These are phyloP conservation scores for Carterocephalus palaemon DNA, from an alignment of 2,888 invertebrate species.

Conservation along the genomic window DNA sequence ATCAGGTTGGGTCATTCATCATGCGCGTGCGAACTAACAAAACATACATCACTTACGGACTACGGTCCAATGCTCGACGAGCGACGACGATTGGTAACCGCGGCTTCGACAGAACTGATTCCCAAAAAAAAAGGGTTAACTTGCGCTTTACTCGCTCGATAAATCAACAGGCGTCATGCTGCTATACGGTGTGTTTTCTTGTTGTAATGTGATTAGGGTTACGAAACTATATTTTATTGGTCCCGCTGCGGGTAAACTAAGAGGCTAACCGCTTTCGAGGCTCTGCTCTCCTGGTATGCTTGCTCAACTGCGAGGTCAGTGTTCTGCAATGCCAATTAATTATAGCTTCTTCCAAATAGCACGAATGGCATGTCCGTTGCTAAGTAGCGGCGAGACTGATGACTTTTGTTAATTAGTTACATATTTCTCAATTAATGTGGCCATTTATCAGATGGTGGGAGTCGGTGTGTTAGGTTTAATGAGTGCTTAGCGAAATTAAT, in stretches of 20 bases:
- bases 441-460: neutral
- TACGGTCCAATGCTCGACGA: conserved; percentile 11
- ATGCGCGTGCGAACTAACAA: conserved; percentile 11
- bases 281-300: conserved; percentile 11
- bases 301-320: conserved; percentile 10
- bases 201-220: conserved; percentile 53
- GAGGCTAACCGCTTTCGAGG: conserved; percentile 44
- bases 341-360: neutral
- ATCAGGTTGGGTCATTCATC: conserved; percentile 10
- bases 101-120: conserved; percentile 19
- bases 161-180: conserved; percentile 55
- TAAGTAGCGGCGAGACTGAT: neutral
- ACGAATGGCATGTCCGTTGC: neutral
- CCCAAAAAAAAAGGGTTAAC: conserved; percentile 11
- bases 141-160: conserved; percentile 28
- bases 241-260: conserved; percentile 29
- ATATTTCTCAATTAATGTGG: neutral
- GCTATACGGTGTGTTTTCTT: conserved; percentile 48
- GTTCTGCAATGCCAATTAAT: conserved; percentile 9
- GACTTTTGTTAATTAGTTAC: neutral
- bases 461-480: too few species aligned
- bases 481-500: neutral
- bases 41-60: conserved; percentile 20
- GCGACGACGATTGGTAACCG: conserved; percentile 21
- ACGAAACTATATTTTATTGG: conserved; percentile 59